Percentiles rank a stretch among this genome's conserved stretches.
phyloP scores from a whole-genome alignment of 2,888 invertebrate species.

The Coleophora deauratella region DNA sequence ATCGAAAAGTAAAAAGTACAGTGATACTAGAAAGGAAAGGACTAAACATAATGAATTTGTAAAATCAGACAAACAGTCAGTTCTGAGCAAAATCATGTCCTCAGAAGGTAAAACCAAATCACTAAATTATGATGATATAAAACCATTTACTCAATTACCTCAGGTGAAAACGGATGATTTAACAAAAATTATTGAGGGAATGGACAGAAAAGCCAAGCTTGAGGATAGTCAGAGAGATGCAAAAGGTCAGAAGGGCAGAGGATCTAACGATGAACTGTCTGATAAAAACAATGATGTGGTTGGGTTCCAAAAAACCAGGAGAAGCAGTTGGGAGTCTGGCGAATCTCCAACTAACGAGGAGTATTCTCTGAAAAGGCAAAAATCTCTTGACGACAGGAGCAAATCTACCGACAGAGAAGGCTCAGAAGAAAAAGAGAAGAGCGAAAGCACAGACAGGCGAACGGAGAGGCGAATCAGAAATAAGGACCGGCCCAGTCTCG shows the following conservation, averaged over 20 bases:
- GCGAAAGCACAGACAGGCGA: conserved; percentile 70
- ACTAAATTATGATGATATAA: conserved; percentile 58
- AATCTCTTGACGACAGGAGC: conserved; percentile 73
- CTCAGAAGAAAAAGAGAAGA: conserved; percentile 66
- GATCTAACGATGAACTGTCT: conserved; percentile 48
- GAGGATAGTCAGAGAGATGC: conserved; percentile 35
- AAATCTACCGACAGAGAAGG: conserved; percentile 71
- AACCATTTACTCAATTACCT: conserved; percentile 66
- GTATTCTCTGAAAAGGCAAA: conserved; percentile 61
- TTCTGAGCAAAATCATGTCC: conserved; percentile 48
- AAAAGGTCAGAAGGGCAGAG: conserved; percentile 13
- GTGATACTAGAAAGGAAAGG: conserved; percentile 64
- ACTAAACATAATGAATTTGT: conserved; percentile 43
- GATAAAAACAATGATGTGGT: conserved; percentile 27
- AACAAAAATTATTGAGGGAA: conserved; percentile 57
- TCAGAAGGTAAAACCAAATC: conserved; percentile 50
- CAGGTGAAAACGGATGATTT: conserved; percentile 68
- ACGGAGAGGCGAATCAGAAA: conserved; percentile 78
- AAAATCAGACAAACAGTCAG: conserved; percentile 55
- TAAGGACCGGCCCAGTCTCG: conserved; percentile 91
- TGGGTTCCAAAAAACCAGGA: conserved; percentile 35
- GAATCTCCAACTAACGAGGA: conserved; percentile 47
- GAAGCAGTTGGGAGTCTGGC: conserved; percentile 56
- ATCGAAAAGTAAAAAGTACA: conserved; percentile 64
- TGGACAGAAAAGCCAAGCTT: conserved; percentile 57